Evolutionary conservation across 2,113 vertebrate species (phyloP).

Genomic region (Galeopterus variegatus): DNA sequence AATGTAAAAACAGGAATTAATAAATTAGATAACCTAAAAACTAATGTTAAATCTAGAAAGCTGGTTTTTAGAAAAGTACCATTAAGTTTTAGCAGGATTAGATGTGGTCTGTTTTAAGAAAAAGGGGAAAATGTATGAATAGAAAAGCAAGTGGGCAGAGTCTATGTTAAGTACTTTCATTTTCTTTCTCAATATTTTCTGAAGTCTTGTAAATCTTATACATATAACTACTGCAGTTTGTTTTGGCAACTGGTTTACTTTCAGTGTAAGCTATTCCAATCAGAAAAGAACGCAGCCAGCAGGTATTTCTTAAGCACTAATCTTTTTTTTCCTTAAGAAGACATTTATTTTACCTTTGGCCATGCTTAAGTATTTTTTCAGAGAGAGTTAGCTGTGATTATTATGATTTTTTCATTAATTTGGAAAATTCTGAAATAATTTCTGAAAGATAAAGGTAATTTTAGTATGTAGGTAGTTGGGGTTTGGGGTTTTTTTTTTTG

Average conservation of each 20-base stretch:
- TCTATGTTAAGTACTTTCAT: constrained; percentile 20
- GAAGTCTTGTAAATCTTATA: background rate
- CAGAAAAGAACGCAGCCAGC: background rate
- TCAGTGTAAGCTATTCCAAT: background rate
- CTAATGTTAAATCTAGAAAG: constrained; percentile 50
- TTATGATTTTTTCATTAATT: constrained; percentile 55
- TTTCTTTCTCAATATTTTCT: background rate
- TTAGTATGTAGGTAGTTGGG: background rate
- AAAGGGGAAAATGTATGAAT: background rate
- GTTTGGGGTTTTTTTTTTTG: too few species aligned
- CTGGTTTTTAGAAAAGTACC: background rate
- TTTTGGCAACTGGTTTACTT: constrained; percentile 56
- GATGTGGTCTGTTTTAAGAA: background rate
- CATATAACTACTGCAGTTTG: background rate
- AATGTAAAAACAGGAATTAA: background rate
- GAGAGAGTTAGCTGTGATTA: constrained; percentile 28
- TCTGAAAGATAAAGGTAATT: constrained; percentile 44
- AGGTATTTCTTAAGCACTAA: background rate
- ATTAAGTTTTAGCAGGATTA: background rate
- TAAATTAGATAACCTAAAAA: constrained; percentile 16
- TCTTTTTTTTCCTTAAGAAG: constrained; percentile 19
- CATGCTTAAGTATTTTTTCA: background rate
- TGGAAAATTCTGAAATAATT: constrained; percentile 59
- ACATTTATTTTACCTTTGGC: constrained; percentile 53
- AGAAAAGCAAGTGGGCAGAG: background rate